These are phyloP conservation scores for Calidris pugnax DNA, from an alignment of 2,113 vertebrate genomes.

Conservation along the genomic window DNA sequence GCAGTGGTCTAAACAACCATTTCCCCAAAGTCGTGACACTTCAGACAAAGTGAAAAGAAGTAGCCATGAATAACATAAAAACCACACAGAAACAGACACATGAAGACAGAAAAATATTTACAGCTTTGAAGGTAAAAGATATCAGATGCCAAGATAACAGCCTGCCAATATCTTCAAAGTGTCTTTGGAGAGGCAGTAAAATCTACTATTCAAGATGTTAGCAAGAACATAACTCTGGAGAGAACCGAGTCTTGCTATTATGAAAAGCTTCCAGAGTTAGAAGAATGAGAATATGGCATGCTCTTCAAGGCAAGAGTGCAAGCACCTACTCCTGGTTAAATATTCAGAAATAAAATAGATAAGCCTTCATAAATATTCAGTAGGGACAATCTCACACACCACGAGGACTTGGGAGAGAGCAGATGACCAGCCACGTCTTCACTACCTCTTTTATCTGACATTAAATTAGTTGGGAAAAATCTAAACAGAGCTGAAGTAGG, in stretches of 20 bases:
- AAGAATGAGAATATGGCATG: neutral
- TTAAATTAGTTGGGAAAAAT: constrained; percentile 25
- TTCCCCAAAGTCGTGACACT: neutral
- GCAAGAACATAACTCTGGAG: neutral
- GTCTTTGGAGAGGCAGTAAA: neutral
- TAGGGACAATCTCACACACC: neutral
- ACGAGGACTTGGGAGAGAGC: neutral
- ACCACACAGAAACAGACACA: neutral
- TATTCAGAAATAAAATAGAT: constrained; percentile 1
- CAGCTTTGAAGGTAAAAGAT: neutral
- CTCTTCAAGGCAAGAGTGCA: neutral
- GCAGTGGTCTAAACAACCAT: neutral
- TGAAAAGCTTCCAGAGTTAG: neutral
- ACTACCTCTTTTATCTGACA: neutral
- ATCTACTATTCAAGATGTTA: neutral
- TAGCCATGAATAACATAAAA: neutral
- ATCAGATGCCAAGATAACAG: constrained; percentile 18
- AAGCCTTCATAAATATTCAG: constrained; percentile 22
- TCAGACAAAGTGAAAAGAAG: neutral
- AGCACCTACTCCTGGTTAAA: neutral
- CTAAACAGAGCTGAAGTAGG: neutral
- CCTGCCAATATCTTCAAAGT: neutral
- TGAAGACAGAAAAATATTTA: neutral
- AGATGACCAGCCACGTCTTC: neutral
- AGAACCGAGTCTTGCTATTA: neutral